Evolutionary conservation across 2,113 vertebrate species (phyloP).

Genomic region (Agapornis roseicollis): DNA sequence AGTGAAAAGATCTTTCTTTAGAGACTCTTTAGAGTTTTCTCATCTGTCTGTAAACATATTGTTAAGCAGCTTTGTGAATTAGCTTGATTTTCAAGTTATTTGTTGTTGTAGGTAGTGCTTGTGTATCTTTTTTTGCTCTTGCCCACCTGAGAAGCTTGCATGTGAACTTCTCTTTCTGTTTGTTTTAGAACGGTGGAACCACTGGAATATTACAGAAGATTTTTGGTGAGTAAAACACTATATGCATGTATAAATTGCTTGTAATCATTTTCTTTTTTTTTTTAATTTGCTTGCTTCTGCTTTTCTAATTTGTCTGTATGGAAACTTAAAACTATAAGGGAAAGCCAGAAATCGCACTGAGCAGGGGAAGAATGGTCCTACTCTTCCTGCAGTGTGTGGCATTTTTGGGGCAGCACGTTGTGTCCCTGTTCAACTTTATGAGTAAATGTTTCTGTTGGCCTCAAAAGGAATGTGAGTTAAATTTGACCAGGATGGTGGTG

Average conservation of each 20-base stretch:
- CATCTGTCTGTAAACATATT: background rate
- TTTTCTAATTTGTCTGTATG: background rate
- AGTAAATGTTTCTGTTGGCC: background rate
- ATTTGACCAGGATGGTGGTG: background rate
- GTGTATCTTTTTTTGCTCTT: background rate
- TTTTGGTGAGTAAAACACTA: slow-evolving; percentile 83
- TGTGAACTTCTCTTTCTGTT: background rate
- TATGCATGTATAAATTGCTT: background rate
- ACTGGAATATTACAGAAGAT: slow-evolving; percentile 92
- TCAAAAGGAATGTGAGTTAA: background rate
- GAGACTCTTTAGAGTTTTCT: background rate
- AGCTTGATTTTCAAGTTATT: background rate
- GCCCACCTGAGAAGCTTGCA: background rate
- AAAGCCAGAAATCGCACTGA: background rate
- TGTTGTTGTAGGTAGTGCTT: background rate
- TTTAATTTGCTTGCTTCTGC: background rate
- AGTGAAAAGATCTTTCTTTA: background rate
- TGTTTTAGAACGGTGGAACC: slow-evolving; percentile 90
- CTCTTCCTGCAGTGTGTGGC: background rate
- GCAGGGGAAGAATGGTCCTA: rapidly evolving
- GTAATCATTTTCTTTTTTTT: background rate
- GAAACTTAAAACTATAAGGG: background rate
- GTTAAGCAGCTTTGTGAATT: background rate
- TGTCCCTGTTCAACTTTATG: background rate
- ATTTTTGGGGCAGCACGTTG: background rate